phyloP scores from a whole-genome alignment of 2,888 invertebrate genomes.

The Lithophane ornitopus region DNA sequence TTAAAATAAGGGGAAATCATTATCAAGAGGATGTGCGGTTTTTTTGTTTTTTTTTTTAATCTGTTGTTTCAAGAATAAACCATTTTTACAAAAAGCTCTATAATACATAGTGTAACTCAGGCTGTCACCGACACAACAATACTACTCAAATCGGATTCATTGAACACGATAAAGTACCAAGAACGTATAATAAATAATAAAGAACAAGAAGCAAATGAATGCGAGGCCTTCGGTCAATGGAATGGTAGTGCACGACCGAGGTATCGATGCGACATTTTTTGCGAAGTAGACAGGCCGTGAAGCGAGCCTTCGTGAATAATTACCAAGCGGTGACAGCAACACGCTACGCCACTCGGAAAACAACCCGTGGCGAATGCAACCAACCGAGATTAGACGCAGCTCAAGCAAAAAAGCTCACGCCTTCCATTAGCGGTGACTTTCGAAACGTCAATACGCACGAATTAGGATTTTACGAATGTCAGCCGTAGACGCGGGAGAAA shows the following conservation, averaged over 20 bases:
- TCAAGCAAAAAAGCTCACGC: slow-evolving; percentile 85
- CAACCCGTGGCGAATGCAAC: slow-evolving; percentile 86
- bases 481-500: slow-evolving; percentile 66
- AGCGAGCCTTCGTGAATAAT: slow-evolving; percentile 87
- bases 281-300: slow-evolving; percentile 76
- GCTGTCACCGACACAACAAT: slow-evolving; percentile 46
- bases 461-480: slow-evolving; percentile 84
- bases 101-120: background rate
- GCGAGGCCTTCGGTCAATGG: slow-evolving; percentile 48
- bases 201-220: slow-evolving; percentile 48
- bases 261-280: slow-evolving; percentile 76
- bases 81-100: background rate
- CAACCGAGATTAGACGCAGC: slow-evolving; percentile 84
- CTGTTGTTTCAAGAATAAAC: background rate
- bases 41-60: background rate
- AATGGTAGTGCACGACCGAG: slow-evolving; percentile 64
- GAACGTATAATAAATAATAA: slow-evolving; percentile 40
- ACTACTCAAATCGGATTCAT: slow-evolving; percentile 43
- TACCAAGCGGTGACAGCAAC: slow-evolving; percentile 87
- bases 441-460: slow-evolving; percentile 89
- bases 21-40: slow-evolving; percentile 5
- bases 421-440: slow-evolving; percentile 87
- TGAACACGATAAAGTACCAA: slow-evolving; percentile 39
- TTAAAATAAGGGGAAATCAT: background rate
- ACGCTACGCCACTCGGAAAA: slow-evolving; percentile 84